phyloP scores from a whole-genome alignment of 2,888 invertebrate genomes.

The Caenorhabditis afra region DNA sequence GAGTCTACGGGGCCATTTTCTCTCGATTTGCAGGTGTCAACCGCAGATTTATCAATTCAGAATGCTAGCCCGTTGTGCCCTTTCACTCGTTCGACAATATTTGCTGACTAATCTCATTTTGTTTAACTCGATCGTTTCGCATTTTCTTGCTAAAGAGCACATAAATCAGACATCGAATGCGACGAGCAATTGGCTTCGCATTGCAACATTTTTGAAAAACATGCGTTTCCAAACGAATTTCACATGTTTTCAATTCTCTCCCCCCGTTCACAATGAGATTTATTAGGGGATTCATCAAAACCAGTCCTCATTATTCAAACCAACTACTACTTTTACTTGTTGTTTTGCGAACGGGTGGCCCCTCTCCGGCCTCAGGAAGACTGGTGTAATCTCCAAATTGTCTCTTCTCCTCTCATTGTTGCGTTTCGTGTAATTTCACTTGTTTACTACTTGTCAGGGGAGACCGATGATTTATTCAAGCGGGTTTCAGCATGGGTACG shows the following conservation, averaged over 20 bases:
- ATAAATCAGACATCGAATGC: conserved; percentile 50
- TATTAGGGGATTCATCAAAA: conserved; percentile 1
- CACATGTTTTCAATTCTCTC: not conserved
- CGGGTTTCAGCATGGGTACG: conserved; percentile 60
- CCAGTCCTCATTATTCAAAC: conserved; percentile 39
- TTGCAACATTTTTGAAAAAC: conserved; percentile 32
- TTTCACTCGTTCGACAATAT: not conserved
- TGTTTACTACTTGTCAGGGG: conserved; percentile 40
- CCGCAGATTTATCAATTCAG: conserved; percentile 56
- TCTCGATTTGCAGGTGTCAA: conserved; percentile 60
- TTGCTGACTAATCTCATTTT: not conserved
- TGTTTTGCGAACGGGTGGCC: conserved; percentile 17
- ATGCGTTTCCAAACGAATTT: not conserved
- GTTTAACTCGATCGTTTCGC: conserved; percentile 24
- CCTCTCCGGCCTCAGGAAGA: not conserved
- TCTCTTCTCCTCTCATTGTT: conserved; percentile 31
- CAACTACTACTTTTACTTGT: conserved; percentile 8
- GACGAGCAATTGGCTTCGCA: conserved; percentile 42
- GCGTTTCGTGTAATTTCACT: conserved; percentile 51
- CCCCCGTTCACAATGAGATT: no score
- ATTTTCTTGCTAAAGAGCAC: conserved; percentile 24
- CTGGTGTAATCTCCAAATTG: conserved; percentile 49
- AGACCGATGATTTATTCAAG: conserved; percentile 52
- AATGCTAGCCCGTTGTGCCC: conserved; percentile 23
- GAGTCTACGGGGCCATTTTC: conserved; percentile 52